Conservation (phyloP, 2,113 vertebrate genomes). For the Cisticola juncidis region DNA sequence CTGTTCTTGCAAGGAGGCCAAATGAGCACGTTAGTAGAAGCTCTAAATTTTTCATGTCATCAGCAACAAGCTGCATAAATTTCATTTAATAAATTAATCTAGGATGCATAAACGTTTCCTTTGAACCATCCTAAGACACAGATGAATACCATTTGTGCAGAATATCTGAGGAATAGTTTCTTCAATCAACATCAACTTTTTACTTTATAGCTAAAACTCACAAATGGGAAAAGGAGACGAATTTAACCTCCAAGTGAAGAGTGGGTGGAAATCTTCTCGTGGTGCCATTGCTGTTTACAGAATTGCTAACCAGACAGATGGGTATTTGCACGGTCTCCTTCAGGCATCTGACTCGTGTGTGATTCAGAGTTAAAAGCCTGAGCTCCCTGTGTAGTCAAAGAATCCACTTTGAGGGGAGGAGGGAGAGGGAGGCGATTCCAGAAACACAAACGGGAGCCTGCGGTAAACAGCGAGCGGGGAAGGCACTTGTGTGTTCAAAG, state of each 20-base stretch:
- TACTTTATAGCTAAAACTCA: neutral
- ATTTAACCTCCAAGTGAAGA: slow-evolving; percentile 8
- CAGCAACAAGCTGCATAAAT: slow-evolving; percentile 63
- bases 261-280: neutral
- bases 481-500: neutral
- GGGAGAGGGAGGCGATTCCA: neutral
- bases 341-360: slow-evolving; percentile 7
- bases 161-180: slow-evolving; percentile 34
- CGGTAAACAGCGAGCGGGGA: neutral
- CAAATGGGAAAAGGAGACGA: neutral
- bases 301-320: slow-evolving; percentile 12
- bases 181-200: slow-evolving; percentile 27
- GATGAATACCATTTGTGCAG: slow-evolving; percentile 10
- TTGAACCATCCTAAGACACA: slow-evolving; percentile 27
- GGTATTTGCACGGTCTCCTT: slow-evolving; percentile 19
- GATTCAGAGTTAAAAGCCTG: slow-evolving; percentile 35
- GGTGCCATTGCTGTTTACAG: slow-evolving; percentile 5
- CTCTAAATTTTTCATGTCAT: slow-evolving; percentile 60
- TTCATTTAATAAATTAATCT: slow-evolving; percentile 58
- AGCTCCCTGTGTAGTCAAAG: slow-evolving; percentile 32
- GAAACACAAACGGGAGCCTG: neutral
- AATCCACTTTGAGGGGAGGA: neutral
- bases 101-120: slow-evolving; percentile 43
- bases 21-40: slow-evolving; percentile 15
- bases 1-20: slow-evolving; percentile 30